Conservation (phyloP, 2,113 vertebrate species). For the Xenopus borealis region DNA sequence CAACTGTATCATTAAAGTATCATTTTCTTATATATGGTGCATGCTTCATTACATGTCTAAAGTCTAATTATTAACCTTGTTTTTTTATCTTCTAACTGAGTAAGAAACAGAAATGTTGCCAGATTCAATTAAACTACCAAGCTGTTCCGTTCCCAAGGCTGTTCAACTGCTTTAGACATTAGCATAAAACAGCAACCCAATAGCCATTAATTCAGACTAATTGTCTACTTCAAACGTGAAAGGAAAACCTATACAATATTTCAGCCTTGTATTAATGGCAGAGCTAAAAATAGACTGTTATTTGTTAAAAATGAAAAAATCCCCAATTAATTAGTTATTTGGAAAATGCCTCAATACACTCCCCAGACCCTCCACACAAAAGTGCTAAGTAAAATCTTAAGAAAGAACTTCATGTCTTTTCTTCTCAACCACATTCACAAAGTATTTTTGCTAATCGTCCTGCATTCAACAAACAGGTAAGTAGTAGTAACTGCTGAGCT, state of each 20-base stretch:
- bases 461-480: constrained; percentile 61
- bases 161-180: constrained; percentile 56
- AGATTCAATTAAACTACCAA: constrained; percentile 64
- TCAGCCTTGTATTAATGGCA: constrained; percentile 56
- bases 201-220: constrained; percentile 61
- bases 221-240: constrained; percentile 59
- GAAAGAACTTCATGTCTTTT: constrained; percentile 39
- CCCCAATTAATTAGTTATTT: constrained; percentile 61
- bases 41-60: not conserved
- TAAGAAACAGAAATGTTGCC: constrained; percentile 59
- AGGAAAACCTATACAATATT: constrained; percentile 65
- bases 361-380: constrained; percentile 50
- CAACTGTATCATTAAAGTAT: not conserved
- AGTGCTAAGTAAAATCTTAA: constrained; percentile 54
- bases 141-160: constrained; percentile 63
- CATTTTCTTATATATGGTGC: not conserved
- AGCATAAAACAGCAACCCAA: constrained; percentile 58
- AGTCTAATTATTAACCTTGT: constrained; percentile 56
- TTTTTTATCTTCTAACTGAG: constrained; percentile 60
- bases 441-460: constrained; percentile 48
- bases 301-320: constrained; percentile 58
- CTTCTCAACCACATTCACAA: constrained; percentile 52
- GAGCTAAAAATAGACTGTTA: constrained; percentile 58
- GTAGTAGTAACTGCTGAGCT: constrained; percentile 49
- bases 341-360: constrained; percentile 61